These are phyloP conservation scores for Apodemia duryi DNA, from an alignment of 2,888 invertebrate genomes.

Conservation along the genomic window DNA sequence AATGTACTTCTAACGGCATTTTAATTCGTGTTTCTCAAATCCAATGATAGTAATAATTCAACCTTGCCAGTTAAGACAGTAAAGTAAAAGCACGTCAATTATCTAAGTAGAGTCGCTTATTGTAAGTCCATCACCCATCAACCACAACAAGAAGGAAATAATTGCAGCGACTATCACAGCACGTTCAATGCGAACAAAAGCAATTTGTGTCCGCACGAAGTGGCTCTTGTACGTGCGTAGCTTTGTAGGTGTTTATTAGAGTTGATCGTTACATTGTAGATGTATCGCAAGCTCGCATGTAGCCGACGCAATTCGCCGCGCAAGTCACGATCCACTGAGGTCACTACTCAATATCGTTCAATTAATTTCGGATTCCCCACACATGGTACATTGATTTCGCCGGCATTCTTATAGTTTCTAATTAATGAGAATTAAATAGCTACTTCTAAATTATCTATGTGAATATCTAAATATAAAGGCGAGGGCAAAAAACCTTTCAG, in stretches of 20 bases:
- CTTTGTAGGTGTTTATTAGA: conserved; percentile 71
- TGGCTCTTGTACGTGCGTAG: conserved; percentile 67
- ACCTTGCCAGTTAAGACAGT: neutral
- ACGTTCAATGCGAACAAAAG: conserved; percentile 71
- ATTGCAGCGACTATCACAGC: conserved; percentile 55
- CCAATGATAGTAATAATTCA: conserved; percentile 1
- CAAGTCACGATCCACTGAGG: conserved; percentile 53
- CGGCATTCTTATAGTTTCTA: conserved; percentile 17
- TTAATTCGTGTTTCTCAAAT: conserved; percentile 1
- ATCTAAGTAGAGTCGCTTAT: conserved; percentile 38
- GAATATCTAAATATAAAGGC: too few species aligned
- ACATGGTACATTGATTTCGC: conserved; percentile 24
- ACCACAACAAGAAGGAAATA: conserved; percentile 46
- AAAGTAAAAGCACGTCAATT: conserved; percentile 26
- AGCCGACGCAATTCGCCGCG: conserved; percentile 29
- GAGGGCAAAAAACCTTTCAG: too few species aligned
- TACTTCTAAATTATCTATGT: too few species aligned
- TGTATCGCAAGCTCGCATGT: conserved; percentile 32
- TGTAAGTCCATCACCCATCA: conserved; percentile 59
- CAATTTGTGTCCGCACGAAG: conserved; percentile 74
- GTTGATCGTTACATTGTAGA: conserved; percentile 44
- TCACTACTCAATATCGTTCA: conserved; percentile 42
- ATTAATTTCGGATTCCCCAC: conserved; percentile 58
- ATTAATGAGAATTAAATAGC: neutral
- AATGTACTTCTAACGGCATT: conserved; percentile 5